Evolutionary conservation across 2,888 invertebrate genomes (phyloP).

Genomic region (Andrena bicolor): DNA sequence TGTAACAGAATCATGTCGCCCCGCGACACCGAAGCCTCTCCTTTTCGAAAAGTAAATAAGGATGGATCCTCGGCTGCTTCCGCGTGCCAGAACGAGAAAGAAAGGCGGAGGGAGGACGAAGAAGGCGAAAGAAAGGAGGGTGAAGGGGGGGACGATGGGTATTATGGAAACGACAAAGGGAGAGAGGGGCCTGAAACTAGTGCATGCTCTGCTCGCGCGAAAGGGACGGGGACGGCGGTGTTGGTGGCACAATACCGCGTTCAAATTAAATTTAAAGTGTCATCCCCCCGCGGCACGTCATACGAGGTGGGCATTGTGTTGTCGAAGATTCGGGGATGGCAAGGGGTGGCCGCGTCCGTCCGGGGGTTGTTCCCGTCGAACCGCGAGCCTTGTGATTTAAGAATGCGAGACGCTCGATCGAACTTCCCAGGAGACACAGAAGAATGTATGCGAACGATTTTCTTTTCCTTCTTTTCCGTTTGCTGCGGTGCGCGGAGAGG

Average conservation of each 20-base stretch:
- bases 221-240: conserved; percentile 56
- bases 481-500: neutral
- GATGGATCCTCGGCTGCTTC: conserved; percentile 46
- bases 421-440: conserved; percentile 31
- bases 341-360: neutral
- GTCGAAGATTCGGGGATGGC: conserved; percentile 39
- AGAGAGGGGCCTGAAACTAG: conserved; percentile 65
- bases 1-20: conserved; percentile 78
- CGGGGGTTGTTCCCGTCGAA: conserved; percentile 47
- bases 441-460: conserved; percentile 1
- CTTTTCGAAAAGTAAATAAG: conserved; percentile 74
- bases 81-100: conserved; percentile 27
- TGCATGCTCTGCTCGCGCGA: conserved; percentile 57
- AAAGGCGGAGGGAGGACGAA: conserved; percentile 8
- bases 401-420: conserved; percentile 36
- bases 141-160: conserved; percentile 29
- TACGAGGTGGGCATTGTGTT: conserved; percentile 73
- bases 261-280: conserved; percentile 82
- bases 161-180: conserved; percentile 64
- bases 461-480: neutral
- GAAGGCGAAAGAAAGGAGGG: conserved; percentile 16
- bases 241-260: conserved; percentile 75
- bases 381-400: conserved; percentile 54
- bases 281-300: conserved; percentile 71
- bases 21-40: conserved; percentile 50